Conservation (phyloP, 2,888 invertebrate species). For the Phyllotreta striolata region DNA sequence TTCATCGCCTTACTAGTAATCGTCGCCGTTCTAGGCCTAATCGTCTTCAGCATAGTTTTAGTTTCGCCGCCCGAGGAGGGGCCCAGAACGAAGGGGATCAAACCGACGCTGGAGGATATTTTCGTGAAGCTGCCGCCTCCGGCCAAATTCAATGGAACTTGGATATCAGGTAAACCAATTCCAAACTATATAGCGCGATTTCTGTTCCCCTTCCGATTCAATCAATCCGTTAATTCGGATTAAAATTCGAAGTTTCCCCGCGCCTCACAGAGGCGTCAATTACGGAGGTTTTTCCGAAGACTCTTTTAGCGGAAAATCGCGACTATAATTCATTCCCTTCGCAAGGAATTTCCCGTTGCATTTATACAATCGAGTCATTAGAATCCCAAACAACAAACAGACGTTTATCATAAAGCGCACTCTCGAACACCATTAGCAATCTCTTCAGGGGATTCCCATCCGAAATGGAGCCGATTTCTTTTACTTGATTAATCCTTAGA, state of each 20-base stretch:
- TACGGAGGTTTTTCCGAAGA: slow-evolving; percentile 1
- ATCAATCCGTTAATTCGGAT: slow-evolving; percentile 15
- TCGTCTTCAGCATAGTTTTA: slow-evolving; percentile 89
- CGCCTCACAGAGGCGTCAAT: slow-evolving; percentile 1
- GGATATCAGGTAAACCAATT: slow-evolving; percentile 71
- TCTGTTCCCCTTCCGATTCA: too few relatives aligned
- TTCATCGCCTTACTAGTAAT: slow-evolving; percentile 92
- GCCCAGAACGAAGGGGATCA: slow-evolving; percentile 71
- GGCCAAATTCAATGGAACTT: slow-evolving; percentile 77
- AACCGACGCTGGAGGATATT: slow-evolving; percentile 75
- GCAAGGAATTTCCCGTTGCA: too few relatives aligned
- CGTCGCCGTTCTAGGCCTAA: slow-evolving; percentile 85
- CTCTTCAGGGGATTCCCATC: background rate
- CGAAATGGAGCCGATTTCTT: background rate
- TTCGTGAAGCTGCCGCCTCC: slow-evolving; percentile 63
- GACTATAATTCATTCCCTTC: too few relatives aligned
- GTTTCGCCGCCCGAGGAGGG: slow-evolving; percentile 83
- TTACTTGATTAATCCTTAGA: slow-evolving; percentile 6
- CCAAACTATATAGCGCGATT: too few relatives aligned
- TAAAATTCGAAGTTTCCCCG: slow-evolving; percentile 7
- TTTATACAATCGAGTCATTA: too few relatives aligned
- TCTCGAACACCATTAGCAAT: slow-evolving; percentile 1
- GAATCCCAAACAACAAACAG: background rate
- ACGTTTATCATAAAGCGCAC: background rate
- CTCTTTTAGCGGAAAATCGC: too few relatives aligned